Evolutionary conservation across 2,113 vertebrate genomes (phyloP), one percentile per base, ranked within the genome.

Genomic region (Scomber japonicus): DNA sequence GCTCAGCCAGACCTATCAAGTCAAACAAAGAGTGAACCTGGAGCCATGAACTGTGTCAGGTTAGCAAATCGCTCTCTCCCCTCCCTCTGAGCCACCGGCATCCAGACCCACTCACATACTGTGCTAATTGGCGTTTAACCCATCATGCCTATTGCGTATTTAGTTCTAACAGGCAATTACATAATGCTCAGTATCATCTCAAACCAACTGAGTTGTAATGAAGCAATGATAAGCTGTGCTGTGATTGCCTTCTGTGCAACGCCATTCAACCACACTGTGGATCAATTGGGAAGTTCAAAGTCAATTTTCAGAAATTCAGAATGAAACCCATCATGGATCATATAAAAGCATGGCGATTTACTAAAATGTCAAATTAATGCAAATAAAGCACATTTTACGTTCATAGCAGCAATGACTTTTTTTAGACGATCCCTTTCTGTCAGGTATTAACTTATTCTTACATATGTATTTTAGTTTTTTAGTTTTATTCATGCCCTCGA

Each of bases 101-200:
- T 51, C 30, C 56, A 11, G 35, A 71, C 21, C 19, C 68, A 5
- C 74, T 59, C n/a, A 67, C 67, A 59, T 2, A 62, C 70, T 4
- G 68, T 0, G 35, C 56, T 85, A 86, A 88, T 81, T 87, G 86
- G 54, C 78, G 60, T 87, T 87, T 87, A 82, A 88, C 86, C 84
- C 77, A 13, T 64, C 21, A 5, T 7, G 62, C 56, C 59, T n/a
- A 0, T 21, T 46, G 79, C 78, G 5, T 67, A 75, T 84, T 84
- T 66, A 62, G 11, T 46, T 75, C 77, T 78, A 82, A 86, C 72
- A 66, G 62, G 74, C 80, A 84, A 83, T 86, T 83, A 80, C 85
- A 87, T 76, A 54, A 81, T 30, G 62, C 21, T 49, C 46, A 48
- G 57, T 5, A 75, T 81, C 63, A 79, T 65, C 71, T 75, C 69